Evolutionary conservation across 2,888 invertebrate species (phyloP).

Genomic region (Chrysolina haemoptera): DNA sequence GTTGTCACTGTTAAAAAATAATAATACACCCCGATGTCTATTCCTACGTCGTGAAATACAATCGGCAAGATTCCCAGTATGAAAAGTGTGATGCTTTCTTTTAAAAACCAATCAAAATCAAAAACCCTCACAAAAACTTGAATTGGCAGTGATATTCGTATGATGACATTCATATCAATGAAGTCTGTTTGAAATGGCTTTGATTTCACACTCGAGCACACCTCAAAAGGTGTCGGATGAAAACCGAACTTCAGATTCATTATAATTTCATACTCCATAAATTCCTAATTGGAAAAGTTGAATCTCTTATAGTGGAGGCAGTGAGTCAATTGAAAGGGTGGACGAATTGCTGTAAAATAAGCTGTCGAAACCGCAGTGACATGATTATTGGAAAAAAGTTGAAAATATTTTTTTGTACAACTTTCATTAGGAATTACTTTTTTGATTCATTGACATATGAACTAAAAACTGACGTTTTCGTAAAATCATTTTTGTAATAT

Average conservation of each 20-base stretch:
- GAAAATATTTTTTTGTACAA: no score
- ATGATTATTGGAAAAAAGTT: background rate
- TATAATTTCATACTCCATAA: conserved; percentile 52
- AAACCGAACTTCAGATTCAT: conserved; percentile 45
- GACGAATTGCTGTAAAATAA: background rate
- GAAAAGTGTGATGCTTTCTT: no score
- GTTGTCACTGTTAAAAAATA: no score
- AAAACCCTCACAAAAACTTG: background rate
- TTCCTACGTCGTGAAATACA: no score
- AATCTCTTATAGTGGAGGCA: conserved; percentile 34
- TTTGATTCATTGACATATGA: no score
- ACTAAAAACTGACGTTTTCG: no score
- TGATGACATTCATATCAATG: conserved; percentile 33
- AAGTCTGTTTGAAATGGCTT: conserved; percentile 33
- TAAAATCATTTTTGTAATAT: no score
- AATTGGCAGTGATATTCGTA: background rate
- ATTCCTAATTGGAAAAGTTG: conserved; percentile 51
- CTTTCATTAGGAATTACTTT: no score
- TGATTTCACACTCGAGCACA: conserved; percentile 42
- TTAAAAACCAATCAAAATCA: background rate
- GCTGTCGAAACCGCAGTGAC: conserved; percentile 5
- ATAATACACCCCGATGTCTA: no score
- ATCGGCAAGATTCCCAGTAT: no score
- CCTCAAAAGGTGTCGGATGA: conserved; percentile 38
- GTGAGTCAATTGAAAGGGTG: conserved; percentile 20